Base-by-base conservation (phyloP, 2,113 vertebrate species). In the Tachysurus fulvidraco region DNA sequence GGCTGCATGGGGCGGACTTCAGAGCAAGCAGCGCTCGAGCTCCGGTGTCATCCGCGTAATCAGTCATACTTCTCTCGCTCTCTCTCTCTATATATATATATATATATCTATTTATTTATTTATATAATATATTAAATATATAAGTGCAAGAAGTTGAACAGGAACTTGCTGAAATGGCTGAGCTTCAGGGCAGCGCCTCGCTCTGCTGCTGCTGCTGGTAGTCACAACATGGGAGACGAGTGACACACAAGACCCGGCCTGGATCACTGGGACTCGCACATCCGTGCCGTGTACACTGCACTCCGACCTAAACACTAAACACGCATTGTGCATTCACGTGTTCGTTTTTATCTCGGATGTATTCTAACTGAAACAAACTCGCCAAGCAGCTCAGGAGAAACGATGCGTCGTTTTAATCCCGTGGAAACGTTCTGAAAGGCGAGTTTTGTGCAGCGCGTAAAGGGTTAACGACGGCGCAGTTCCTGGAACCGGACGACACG, bases 41-140 rank as follows among this genome's bases (percentile, higher is more conserved):
- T 89, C 97, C 97, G 90, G 94, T 96, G 93, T 97, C 96, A 91
- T 98, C 97, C 95, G 96, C 95, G 92, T 96, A 96, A 95, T 97
- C 97, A 94, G 94, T 94, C 95, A 95, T 96, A 87, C 95, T 95
- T 87, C 93, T 89, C 10, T 19, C 10, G 1, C 1, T 5, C 21
- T 13, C 14, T 46, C 1, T 44, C 4, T 25, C 13, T 16, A 25
- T 13, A 76, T 12, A 44, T 76, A 4, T 23, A 4, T 10, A 1
- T 46, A 12, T 46, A 46, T 65, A n/a, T n/a, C n/a, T n/a, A n/a
- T n/a, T n/a, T n/a, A n/a, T n/a, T n/a, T n/a, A n/a, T n/a, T n/a
- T n/a, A n/a, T n/a, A n/a, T n/a, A n/a, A n/a, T n/a, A n/a, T n/a
- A n/a, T n/a, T n/a, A n/a, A n/a, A n/a, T 19, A 59, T 21, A 59